Base-by-base conservation (phyloP, 2,113 vertebrate species). In the Brevimyrus niger region DNA sequence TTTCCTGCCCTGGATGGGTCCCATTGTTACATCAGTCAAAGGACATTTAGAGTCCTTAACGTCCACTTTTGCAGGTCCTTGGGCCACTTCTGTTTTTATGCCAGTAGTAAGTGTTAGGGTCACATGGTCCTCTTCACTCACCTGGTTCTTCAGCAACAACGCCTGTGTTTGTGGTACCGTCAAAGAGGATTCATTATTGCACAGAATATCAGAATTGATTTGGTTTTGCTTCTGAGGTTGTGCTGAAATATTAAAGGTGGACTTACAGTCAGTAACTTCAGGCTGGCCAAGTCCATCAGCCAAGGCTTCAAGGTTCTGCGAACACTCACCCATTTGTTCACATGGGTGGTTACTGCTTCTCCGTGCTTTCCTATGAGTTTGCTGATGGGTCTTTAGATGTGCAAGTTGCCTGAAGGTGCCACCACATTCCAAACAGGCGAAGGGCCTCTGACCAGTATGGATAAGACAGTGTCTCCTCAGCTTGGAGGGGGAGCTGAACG, bases 401-500 rank as follows among this genome's bases (percentile, higher is more conserved):
- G 50, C 15, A 1, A 90, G 82, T 61, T 92, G 91, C 10, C 90
- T 90, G 87, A 93, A 94, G 42, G 90, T 86, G 55, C 92, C 93
- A 3, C 73, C 91, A 82, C 92, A 93, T 58, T 89, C 50, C 10
- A 44, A 23, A 83, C 92, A 93, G 65, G 13, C 4, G 89, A 91
- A 92, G 31, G 93, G 91, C 83, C 89, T 93, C 88, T 92, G 92
- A 23, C 85, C 91, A 6, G 92, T 92, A 5, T 93, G 92, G 85
- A 91, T 91, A 46, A 93, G 76, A 73, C 89, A 82, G 89, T 94
- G 90, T 73, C 91, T 89, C 46, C 89, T 46, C 27, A 93, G 90
- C 90, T 92, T 92, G 50, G 17, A 92, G 0, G 90, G 90, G 6
- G 90, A 90, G 0, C 86, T 89, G 88, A 93, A 93, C 2, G 21